Conservation (phyloP, 2,113 vertebrate species). For the Scomber colias region DNA sequence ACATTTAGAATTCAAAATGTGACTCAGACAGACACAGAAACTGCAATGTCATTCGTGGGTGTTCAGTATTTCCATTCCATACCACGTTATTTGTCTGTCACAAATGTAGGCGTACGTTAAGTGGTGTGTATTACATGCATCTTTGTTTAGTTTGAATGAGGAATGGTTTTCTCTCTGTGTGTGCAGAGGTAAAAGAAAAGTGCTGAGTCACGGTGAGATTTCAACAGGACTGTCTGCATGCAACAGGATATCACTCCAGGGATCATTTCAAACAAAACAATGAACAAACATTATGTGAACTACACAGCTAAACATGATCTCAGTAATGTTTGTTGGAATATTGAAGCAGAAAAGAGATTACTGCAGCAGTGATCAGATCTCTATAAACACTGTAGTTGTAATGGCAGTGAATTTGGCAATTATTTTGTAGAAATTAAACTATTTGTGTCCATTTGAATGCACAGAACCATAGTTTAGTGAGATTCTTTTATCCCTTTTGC, state of each 20-base stretch:
- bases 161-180: neutral
- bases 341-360: neutral
- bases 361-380: neutral
- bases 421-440: neutral
- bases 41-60: neutral
- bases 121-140: neutral
- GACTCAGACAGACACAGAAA: neutral
- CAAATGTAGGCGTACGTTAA: neutral
- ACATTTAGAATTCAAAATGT: neutral
- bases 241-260: neutral
- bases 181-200: constrained; percentile 33
- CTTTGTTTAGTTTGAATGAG: neutral
- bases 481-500: neutral
- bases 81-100: neutral
- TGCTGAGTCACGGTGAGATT: constrained; percentile 67
- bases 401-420: neutral
- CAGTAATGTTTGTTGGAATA: neutral
- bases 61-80: neutral
- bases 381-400: neutral
- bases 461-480: neutral
- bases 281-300: neutral
- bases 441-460: neutral
- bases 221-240: neutral
- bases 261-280: neutral
- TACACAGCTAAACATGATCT: neutral